These are phyloP conservation scores for Hemibagrus wyckioides DNA, from an alignment of 2,113 vertebrate species.

Conservation along the genomic window DNA sequence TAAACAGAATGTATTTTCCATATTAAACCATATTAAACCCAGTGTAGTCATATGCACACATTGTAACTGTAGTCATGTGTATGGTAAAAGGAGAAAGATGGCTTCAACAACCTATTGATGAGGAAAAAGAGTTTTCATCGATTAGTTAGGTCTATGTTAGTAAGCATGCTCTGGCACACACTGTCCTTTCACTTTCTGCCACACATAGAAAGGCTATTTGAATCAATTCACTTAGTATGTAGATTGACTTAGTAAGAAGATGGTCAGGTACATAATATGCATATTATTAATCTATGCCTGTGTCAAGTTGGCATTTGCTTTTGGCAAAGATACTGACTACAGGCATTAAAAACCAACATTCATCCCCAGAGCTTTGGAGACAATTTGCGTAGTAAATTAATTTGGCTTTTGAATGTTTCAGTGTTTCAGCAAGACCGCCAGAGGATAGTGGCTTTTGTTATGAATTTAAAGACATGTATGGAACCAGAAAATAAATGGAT, in stretches of 20 bases:
- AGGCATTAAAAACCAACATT: background rate
- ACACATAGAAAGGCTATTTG: background rate
- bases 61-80: background rate
- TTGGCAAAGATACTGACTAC: background rate
- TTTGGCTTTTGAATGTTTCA: background rate
- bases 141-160: background rate
- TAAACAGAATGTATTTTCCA: no score
- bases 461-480: background rate
- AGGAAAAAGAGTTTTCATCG: background rate
- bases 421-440: background rate
- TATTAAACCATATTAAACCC: no score
- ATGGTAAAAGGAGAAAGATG: background rate
- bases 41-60: no score
- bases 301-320: background rate
- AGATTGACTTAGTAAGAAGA: background rate
- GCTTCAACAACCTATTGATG: background rate
- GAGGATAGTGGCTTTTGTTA: background rate
- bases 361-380: background rate
- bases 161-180: background rate
- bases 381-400: background rate
- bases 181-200: no score
- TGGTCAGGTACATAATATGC: background rate
- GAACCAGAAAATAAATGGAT: background rate
- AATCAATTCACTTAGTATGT: background rate
- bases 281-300: background rate